Percentiles rank a stretch among this genome's conserved stretches.
Conservation (phyloP, 2,888 invertebrate genomes). For the Eugnorisma glareosa region DNA sequence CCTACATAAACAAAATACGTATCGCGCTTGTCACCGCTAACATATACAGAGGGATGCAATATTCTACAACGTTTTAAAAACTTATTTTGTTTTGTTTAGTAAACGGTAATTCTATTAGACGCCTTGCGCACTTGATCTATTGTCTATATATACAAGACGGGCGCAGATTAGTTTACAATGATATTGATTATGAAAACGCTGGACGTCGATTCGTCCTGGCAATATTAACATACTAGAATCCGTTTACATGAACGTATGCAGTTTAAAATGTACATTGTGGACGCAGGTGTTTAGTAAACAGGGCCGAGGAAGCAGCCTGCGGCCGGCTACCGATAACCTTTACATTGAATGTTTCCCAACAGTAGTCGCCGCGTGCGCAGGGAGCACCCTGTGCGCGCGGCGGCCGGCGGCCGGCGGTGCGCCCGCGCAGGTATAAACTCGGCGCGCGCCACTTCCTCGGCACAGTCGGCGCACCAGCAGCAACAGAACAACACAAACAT, state of each 20-base stretch:
- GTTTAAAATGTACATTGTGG: conserved; percentile 24
- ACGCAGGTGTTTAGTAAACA: conserved; percentile 53
- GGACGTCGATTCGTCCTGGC: conserved; percentile 10
- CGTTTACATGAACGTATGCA: conserved; percentile 35
- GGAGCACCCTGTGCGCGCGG: conserved; percentile 60
- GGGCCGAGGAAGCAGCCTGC: neutral
- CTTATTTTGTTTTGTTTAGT: neutral
- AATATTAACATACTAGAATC: conserved; percentile 16
- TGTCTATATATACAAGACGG: neutral
- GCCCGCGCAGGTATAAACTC: conserved; percentile 73
- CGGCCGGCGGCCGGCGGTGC: neutral
- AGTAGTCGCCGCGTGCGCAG: neutral
- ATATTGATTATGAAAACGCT: neutral
- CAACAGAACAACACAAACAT: conserved; percentile 60
- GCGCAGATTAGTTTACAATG: conserved; percentile 3
- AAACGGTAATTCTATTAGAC: conserved; percentile 1
- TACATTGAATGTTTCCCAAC: neutral
- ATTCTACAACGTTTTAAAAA: neutral
- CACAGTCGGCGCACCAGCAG: conserved; percentile 42
- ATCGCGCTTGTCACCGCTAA: conserved; percentile 43
- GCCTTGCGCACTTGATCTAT: neutral
- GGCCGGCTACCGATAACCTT: conserved; percentile 21
- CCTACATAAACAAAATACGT: conserved; percentile 68
- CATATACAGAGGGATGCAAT: conserved; percentile 51
- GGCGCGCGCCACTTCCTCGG: conserved; percentile 46